Conservation (phyloP, 2,113 vertebrate species). For the Bagarius yarrelli region DNA sequence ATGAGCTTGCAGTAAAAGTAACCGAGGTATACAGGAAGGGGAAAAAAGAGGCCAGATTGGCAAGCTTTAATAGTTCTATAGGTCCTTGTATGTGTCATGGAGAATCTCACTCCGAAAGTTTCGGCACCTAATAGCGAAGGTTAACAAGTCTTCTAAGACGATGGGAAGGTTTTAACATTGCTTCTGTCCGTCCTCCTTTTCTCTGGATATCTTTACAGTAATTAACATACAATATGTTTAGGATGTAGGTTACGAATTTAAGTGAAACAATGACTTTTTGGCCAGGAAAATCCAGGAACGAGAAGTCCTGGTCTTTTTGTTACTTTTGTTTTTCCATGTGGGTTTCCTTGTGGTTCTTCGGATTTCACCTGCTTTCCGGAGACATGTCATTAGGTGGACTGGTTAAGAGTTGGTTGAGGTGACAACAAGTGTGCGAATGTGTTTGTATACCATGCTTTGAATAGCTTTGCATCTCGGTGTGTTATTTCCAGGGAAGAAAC, state of each 20-base stretch:
- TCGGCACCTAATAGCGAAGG: not conserved
- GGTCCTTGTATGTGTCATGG: not conserved
- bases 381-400: not conserved
- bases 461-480: no score
- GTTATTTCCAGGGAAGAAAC: not conserved
- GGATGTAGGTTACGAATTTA: not conserved
- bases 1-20: not conserved
- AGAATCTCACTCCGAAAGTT: not conserved
- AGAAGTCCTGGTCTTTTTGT: not conserved
- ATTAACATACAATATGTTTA: not conserved
- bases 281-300: no score
- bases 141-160: not conserved
- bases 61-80: conserved; percentile 29
- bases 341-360: not conserved
- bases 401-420: not conserved
- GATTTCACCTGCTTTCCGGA: not conserved
- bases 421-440: not conserved
- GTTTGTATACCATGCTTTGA: not conserved
- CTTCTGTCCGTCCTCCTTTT: not conserved
- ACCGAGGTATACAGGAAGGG: conserved; percentile 1
- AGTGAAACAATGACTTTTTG: not conserved
- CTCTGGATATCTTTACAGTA: not conserved
- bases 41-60: conserved; percentile 25
- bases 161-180: not conserved
- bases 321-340: not conserved